These are phyloP conservation scores for Ia io DNA, from an alignment of 2,113 vertebrate species.

Conservation along the genomic window DNA sequence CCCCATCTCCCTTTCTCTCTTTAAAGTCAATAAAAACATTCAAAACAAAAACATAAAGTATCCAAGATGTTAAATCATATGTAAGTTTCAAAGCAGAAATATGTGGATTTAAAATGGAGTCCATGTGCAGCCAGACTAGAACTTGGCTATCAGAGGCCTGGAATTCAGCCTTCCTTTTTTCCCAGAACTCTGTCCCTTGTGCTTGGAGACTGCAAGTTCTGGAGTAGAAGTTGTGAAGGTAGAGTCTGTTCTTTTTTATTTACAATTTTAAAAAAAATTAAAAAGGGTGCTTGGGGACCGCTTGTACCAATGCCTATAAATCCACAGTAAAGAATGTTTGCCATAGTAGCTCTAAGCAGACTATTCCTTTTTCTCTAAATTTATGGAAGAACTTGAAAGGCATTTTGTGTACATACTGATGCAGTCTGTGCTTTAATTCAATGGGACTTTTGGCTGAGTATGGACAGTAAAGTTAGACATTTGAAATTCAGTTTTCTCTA, in stretches of 20 bases:
- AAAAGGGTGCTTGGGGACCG: constrained; percentile 58
- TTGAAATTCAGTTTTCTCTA: constrained; percentile 43
- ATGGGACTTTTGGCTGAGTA: constrained; percentile 9
- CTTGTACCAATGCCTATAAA: constrained; percentile 64
- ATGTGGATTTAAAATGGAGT: constrained; percentile 24
- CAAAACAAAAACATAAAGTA: neutral
- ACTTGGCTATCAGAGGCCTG: neutral
- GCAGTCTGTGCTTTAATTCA: constrained; percentile 51
- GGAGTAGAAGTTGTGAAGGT: constrained; percentile 4
- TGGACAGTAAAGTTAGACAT: neutral
- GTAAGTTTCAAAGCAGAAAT: constrained; percentile 23
- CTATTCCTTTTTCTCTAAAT: constrained; percentile 54
- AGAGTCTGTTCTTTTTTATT: constrained; percentile 73
- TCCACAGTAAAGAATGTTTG: constrained; percentile 46
- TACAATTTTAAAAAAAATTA: constrained; percentile 52
- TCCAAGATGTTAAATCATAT: constrained; percentile 24
- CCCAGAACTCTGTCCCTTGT: constrained; percentile 15
- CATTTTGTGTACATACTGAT: constrained; percentile 61
- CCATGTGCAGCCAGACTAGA: neutral
- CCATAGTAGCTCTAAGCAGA: constrained; percentile 43
- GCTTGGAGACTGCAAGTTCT: neutral
- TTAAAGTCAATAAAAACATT: neutral
- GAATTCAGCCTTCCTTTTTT: constrained; percentile 27
- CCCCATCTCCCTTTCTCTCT: neutral
- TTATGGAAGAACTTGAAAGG: constrained; percentile 69